Evolutionary conservation across 1,140 invertebrate genomes (phyloP).

Genomic region (Tetramorium parvispinum): DNA sequence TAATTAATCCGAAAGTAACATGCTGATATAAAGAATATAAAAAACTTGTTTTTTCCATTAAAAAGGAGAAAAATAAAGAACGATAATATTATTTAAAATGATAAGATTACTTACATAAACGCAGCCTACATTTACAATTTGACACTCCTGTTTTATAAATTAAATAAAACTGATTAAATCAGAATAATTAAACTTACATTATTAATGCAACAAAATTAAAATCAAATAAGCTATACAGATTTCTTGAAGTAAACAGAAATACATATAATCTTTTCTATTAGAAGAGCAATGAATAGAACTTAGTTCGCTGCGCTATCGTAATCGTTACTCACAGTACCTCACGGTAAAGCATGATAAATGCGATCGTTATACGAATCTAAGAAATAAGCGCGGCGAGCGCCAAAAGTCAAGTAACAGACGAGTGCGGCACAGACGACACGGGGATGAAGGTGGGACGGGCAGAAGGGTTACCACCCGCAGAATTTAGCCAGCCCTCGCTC

Average conservation of each 20-base stretch:
- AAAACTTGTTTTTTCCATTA: neutral
- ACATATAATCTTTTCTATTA: neutral
- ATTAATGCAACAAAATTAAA: slow-evolving; percentile 7
- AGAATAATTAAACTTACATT: neutral
- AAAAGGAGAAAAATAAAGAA: neutral
- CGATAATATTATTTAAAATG: neutral
- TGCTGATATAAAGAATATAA: neutral
- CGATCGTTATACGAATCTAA: slow-evolving; percentile 50
- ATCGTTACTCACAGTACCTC: neutral
- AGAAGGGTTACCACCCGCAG: slow-evolving; percentile 80
- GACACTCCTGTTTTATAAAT: neutral
- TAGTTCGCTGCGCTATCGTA: neutral
- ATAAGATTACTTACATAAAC: neutral
- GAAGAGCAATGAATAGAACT: neutral
- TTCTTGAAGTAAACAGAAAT: neutral
- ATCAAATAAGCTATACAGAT: neutral
- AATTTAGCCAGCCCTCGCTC: slow-evolving; percentile 82
- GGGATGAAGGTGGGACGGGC: slow-evolving; percentile 51
- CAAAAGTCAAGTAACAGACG: slow-evolving; percentile 58
- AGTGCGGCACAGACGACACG: slow-evolving; percentile 49
- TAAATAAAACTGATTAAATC: neutral
- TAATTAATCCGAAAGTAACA: neutral
- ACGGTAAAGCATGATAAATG: slow-evolving; percentile 40
- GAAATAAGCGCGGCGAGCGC: slow-evolving; percentile 37
- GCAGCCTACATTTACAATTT: neutral